Conservation (phyloP, 2,888 invertebrate genomes). For the Plemyria rubiginata region DNA sequence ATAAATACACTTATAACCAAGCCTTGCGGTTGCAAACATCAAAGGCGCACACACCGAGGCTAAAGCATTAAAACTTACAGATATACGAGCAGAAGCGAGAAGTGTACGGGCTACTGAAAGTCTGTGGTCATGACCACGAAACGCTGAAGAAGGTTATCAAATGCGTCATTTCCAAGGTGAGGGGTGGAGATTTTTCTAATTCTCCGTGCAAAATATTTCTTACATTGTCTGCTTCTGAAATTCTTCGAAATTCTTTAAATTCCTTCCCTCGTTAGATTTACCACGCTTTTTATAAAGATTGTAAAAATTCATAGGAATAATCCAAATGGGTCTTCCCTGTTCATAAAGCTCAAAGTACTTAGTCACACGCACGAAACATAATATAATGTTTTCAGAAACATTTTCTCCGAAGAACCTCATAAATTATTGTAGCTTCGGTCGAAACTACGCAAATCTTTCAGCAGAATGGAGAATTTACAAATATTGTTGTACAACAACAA, state of each 20-base stretch:
- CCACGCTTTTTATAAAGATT: no score
- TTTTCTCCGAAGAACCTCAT: conserved; percentile 4
- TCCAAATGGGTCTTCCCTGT: neutral
- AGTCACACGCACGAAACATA: neutral
- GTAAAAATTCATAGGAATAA: no score
- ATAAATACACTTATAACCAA: conserved; percentile 10
- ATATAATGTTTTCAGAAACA: neutral
- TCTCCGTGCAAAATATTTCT: neutral
- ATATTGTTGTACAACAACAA: conserved; percentile 13
- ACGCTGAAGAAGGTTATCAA: conserved; percentile 77
- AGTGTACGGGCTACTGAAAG: conserved; percentile 67
- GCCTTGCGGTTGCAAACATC: conserved; percentile 31
- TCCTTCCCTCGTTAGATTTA: no score
- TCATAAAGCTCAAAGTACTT: neutral
- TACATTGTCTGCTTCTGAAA: no score
- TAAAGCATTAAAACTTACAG: conserved; percentile 56
- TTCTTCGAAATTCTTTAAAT: no score
- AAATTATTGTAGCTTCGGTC: neutral
- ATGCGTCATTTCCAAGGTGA: conserved; percentile 80
- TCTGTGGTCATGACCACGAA: conserved; percentile 78
- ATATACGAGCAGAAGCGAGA: conserved; percentile 68
- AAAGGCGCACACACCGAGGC: conserved; percentile 29
- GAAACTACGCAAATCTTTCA: conserved; percentile 13
- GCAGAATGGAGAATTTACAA: conserved; percentile 8
- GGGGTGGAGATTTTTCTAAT: conserved; percentile 2